Percentiles rank a stretch among this genome's conserved stretches.
Conservation (phyloP, 2,797 vertebrate species). For the Pangasius macronema region DNA sequence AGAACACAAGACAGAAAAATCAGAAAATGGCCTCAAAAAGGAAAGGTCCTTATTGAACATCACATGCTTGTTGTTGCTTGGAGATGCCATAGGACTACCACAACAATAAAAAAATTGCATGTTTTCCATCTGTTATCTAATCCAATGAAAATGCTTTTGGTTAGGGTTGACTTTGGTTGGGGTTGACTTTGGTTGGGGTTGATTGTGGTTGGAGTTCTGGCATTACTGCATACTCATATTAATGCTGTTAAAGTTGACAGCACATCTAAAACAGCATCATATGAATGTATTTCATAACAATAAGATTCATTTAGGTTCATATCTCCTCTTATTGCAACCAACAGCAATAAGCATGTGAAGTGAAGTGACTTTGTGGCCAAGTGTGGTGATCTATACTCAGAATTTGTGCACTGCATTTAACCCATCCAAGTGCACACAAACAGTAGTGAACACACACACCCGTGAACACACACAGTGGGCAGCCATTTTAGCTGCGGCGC, state of each 20-base stretch:
- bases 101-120: neutral
- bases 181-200: no score
- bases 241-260: neutral
- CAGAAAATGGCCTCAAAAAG: neutral
- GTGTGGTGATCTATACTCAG: no score
- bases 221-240: neutral
- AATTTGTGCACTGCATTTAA: no score
- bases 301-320: neutral
- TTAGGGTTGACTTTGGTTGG: no score
- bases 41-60: neutral
- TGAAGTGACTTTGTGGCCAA: no score
- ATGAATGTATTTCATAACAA: neutral
- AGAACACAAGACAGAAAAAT: neutral
- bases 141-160: neutral
- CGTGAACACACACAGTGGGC: no score
- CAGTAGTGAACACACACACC: no score
- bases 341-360: no score
- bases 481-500: no score
- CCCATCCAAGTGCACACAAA: no score
- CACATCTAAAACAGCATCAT: neutral
- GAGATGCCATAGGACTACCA: neutral
- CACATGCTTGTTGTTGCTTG: neutral
- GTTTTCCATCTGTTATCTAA: neutral
- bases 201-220: no score
- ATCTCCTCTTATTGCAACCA: neutral